phyloP scores from a whole-genome alignment of 2,797 vertebrate genomes.

The Capromys pilorides region DNA sequence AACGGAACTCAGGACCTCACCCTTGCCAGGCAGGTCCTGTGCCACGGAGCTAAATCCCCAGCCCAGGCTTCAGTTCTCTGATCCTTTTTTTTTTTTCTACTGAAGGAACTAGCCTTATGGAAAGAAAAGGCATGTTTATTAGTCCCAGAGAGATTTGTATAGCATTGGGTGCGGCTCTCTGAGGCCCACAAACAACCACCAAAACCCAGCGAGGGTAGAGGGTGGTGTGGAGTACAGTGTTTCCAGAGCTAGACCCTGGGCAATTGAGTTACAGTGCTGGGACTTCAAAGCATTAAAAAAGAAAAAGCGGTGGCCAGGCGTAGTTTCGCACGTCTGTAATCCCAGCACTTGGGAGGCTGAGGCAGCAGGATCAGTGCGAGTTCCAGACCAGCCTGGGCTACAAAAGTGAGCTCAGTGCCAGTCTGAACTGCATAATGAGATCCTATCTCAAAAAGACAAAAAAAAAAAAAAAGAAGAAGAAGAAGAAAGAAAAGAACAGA shows the following conservation, averaged over 20 bases:
- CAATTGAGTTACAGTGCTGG: not conserved
- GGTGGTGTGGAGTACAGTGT: not conserved
- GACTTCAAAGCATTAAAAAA: not conserved
- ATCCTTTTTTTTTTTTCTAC: not conserved
- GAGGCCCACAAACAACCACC: not conserved
- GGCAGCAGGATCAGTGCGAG: too few relatives aligned
- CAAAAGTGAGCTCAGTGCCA: too few relatives aligned
- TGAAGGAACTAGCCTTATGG: not conserved
- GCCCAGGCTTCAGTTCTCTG: not conserved
- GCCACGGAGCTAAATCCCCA: too few relatives aligned
- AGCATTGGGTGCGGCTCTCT: not conserved
- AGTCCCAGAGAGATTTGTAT: not conserved
- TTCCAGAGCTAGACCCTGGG: not conserved
- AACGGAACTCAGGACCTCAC: too few relatives aligned
- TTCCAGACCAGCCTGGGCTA: too few relatives aligned
- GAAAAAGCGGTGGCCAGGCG: too few relatives aligned
- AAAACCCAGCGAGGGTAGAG: not conserved
- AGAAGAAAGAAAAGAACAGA: not conserved
- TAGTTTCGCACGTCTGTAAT: too few relatives aligned
- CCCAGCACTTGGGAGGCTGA: too few relatives aligned
- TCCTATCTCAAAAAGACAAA: too few relatives aligned
- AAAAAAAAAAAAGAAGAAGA: too few relatives aligned
- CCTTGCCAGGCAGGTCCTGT: too few relatives aligned
- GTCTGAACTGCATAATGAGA: too few relatives aligned
- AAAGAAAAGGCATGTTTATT: not conserved